A percentile compares a stretch with the other conserved stretches of the same genome.
These are phyloP conservation scores for Oryzias dopingdopingensis DNA, from an alignment of 2,797 vertebrate species.

Conservation along the genomic window DNA sequence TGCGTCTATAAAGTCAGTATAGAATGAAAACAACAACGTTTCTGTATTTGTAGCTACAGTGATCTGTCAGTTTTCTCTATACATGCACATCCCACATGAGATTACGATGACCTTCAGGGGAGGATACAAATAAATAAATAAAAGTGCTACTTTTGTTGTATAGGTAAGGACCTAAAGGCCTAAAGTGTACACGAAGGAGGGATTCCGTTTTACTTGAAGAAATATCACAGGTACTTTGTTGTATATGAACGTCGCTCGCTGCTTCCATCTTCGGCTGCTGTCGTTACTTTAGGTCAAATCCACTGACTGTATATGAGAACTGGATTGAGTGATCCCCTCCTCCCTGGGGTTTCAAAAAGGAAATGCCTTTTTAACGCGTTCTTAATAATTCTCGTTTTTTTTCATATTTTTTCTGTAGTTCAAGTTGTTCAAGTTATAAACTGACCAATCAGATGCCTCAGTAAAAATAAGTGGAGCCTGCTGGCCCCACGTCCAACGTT, in stretches of 20 bases:
- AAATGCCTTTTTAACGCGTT: no score
- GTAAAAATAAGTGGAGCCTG: no score
- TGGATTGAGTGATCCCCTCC: constrained; percentile 13
- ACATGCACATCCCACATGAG: constrained; percentile 32
- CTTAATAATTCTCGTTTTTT: no score
- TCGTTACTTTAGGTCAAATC: constrained; percentile 8
- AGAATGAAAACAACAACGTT: constrained; percentile 20
- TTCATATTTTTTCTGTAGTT: no score
- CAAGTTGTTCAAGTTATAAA: no score
- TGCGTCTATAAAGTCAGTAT: constrained; percentile 31
- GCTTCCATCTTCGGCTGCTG: constrained; percentile 28
- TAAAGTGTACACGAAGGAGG: constrained; percentile 23
- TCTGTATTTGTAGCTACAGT: constrained; percentile 18
- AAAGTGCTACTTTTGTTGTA: constrained; percentile 71
- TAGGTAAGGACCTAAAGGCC: constrained; percentile 61
- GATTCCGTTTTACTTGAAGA: constrained; percentile 35
- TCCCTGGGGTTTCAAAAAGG: no score
- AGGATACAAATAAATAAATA: constrained; percentile 68
- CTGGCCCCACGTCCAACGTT: no score
- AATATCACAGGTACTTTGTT: constrained; percentile 12
- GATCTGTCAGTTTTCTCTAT: constrained; percentile 25
- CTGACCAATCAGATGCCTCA: no score
- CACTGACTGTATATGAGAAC: neutral
- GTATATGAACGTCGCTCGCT: constrained; percentile 43
- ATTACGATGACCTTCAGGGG: constrained; percentile 55